Conservation (phyloP, 1,140 invertebrate species). For the Sweltsa coloradensis region DNA sequence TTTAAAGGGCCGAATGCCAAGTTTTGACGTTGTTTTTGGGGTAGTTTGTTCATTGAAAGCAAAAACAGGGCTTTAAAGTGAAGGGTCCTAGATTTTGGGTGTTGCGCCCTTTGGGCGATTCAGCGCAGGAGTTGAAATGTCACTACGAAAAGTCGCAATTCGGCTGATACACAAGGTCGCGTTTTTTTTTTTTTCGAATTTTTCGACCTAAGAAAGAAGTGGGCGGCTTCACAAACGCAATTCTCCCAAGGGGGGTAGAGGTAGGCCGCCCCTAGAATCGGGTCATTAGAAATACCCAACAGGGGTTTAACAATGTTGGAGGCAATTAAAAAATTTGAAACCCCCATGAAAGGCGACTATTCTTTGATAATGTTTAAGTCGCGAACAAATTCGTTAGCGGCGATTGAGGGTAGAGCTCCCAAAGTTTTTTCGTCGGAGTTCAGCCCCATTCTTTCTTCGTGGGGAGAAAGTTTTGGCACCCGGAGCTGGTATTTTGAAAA, state of each 20-base stretch:
- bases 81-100: too few relatives aligned
- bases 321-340: slow-evolving; percentile 39
- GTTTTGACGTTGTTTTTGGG: too few relatives aligned
- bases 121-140: slow-evolving; percentile 32
- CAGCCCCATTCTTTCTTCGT: slow-evolving; percentile 57
- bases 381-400: slow-evolving; percentile 50
- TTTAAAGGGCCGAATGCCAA: too few relatives aligned
- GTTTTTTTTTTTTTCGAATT: slow-evolving; percentile 6
- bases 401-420: slow-evolving; percentile 43
- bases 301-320: too few relatives aligned
- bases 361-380: slow-evolving; percentile 57
- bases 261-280: too few relatives aligned
- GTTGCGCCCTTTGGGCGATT: slow-evolving; percentile 26
- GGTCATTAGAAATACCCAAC: too few relatives aligned
- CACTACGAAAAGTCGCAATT: slow-evolving; percentile 33
- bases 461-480: slow-evolving; percentile 61
- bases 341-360: slow-evolving; percentile 44
- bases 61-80: too few relatives aligned
- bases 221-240: slow-evolving; percentile 11
- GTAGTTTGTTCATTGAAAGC: too few relatives aligned
- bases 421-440: slow-evolving; percentile 49
- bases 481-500: slow-evolving; percentile 59
- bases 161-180: slow-evolving; percentile 40
- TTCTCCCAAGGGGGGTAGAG: slow-evolving; percentile 10
- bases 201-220: slow-evolving; percentile 13